phyloP scores from a whole-genome alignment of 2,113 vertebrate species.

The Anser brachyrhynchus region DNA sequence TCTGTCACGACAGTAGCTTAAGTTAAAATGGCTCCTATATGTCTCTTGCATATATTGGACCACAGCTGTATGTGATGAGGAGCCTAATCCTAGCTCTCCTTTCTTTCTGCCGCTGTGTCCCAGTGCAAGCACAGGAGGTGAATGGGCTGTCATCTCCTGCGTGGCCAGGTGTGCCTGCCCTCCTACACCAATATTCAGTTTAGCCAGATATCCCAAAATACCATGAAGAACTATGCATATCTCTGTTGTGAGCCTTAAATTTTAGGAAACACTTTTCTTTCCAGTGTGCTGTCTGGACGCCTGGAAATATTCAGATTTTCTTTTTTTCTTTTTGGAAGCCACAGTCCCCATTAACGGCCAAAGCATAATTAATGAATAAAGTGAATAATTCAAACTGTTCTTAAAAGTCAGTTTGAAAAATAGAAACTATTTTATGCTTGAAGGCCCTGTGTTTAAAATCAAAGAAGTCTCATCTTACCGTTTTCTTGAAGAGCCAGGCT shows the following conservation, averaged over 20 bases:
- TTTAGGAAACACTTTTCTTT: not conserved
- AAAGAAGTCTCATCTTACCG: not conserved
- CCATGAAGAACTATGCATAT: not conserved
- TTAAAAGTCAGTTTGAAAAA: not conserved
- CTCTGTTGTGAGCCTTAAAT: not conserved
- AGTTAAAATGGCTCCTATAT: not conserved
- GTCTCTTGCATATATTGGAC: not conserved
- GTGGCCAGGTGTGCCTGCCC: not conserved
- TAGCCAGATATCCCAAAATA: not conserved
- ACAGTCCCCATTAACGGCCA: not conserved
- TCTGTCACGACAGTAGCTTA: not conserved
- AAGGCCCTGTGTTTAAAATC: not conserved
- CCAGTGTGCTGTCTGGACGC: fast-evolving
- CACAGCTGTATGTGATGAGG: not conserved
- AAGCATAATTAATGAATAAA: not conserved
- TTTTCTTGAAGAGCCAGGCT: not conserved
- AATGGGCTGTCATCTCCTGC: not conserved
- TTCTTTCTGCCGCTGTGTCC: not conserved
- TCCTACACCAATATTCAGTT: not conserved
- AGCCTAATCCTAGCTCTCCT: not conserved
- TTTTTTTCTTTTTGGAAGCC: not conserved
- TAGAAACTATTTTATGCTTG: not conserved
- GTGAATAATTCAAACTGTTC: not conserved
- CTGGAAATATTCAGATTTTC: not conserved
- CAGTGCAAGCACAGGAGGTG: not conserved